Percentiles rank a stretch among this genome's conserved stretches.
phyloP scores from a whole-genome alignment of 2,113 vertebrate genomes.

The Gila orcuttii region DNA sequence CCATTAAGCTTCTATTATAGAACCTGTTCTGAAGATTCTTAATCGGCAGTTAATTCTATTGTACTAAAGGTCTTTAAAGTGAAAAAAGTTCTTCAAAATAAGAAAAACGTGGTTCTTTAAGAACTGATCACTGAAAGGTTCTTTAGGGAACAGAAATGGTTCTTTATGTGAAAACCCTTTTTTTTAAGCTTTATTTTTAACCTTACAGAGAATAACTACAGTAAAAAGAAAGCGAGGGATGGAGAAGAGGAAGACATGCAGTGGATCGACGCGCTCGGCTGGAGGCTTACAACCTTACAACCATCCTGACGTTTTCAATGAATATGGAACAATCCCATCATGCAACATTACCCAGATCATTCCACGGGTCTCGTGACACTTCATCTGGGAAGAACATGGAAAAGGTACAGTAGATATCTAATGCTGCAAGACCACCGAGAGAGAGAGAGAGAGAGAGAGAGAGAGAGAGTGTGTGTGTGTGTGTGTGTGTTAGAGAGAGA shows the following conservation, averaged over 20 bases:
- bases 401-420: slow-evolving; percentile 20
- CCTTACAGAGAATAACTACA: background rate
- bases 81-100: too few species aligned
- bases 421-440: background rate
- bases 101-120: too few species aligned
- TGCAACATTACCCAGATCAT: slow-evolving; percentile 70
- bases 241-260: slow-evolving; percentile 38
- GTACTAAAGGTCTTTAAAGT: too few species aligned
- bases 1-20: too few species aligned
- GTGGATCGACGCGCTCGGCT: slow-evolving; percentile 58
- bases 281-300: slow-evolving; percentile 53
- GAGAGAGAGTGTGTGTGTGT: background rate
- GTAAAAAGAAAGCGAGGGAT: slow-evolving; percentile 35
- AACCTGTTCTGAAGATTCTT: too few species aligned
- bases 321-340: slow-evolving; percentile 69
- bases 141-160: too few species aligned
- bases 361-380: slow-evolving; percentile 39
- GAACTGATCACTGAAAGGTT: too few species aligned
- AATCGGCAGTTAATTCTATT: too few species aligned
- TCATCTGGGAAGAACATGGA: background rate
- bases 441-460: too few species aligned
- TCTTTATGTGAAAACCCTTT: too few species aligned
- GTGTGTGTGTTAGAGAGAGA: background rate
- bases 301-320: slow-evolving; percentile 65
- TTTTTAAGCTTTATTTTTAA: too few species aligned